A percentile compares a stretch with the other conserved stretches of the same genome.
These are phyloP conservation scores for Octopus bimaculoides DNA, from an alignment of 1,140 invertebrate genomes.

Conservation along the genomic window DNA sequence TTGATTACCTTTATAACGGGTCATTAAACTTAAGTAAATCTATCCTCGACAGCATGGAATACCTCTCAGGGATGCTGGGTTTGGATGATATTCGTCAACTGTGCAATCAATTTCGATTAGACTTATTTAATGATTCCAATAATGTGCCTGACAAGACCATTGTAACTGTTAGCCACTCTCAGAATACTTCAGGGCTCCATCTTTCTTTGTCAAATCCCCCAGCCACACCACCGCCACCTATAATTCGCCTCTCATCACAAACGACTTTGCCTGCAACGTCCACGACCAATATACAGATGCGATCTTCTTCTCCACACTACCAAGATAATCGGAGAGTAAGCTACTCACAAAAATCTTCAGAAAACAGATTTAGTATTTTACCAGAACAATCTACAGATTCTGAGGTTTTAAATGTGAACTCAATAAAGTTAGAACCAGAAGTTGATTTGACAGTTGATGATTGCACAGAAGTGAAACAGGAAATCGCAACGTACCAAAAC, in stretches of 20 bases:
- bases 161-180: background rate
- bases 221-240: background rate
- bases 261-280: background rate
- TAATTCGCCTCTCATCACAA: background rate
- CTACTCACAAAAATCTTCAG: background rate
- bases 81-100: background rate
- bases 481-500: background rate
- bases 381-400: background rate
- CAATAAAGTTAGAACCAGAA: background rate
- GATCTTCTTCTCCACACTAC: background rate
- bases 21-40: background rate
- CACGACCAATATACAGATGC: background rate
- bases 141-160: background rate
- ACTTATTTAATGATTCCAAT: slow-evolving; percentile 5
- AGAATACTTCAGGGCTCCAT: background rate
- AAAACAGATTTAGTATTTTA: background rate
- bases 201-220: background rate
- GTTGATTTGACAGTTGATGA: background rate
- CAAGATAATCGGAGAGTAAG: background rate
- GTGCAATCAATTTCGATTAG: slow-evolving; percentile 6
- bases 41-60: background rate
- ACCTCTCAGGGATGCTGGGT: background rate
- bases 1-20: slow-evolving; percentile 6
- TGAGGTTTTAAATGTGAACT: background rate
- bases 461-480: background rate